Conservation (phyloP, 2,888 invertebrate species). For the Noctuana brunneofusca region DNA sequence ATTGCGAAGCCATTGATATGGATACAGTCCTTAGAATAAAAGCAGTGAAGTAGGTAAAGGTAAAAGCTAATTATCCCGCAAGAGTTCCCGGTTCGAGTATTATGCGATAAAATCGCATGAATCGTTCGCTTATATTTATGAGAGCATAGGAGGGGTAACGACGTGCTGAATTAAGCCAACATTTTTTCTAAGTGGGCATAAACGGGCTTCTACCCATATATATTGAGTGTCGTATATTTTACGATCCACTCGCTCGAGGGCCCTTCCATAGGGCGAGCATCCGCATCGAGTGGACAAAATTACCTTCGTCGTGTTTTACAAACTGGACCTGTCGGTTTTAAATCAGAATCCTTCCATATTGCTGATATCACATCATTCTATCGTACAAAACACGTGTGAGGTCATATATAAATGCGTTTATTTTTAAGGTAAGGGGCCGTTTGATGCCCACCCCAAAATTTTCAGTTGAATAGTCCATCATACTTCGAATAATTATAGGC, state of each 20-base stretch:
- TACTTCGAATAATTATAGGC: no score
- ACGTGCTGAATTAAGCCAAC: slow-evolving; percentile 78
- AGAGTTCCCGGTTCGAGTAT: slow-evolving; percentile 58
- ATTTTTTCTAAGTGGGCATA: slow-evolving; percentile 80
- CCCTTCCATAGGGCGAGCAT: slow-evolving; percentile 63
- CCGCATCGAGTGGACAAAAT: slow-evolving; percentile 72
- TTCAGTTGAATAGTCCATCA: no score
- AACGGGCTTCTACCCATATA: slow-evolving; percentile 72
- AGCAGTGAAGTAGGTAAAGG: slow-evolving; percentile 43
- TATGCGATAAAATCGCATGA: slow-evolving; percentile 69
- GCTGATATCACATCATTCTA: slow-evolving; percentile 13
- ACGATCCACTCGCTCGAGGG: slow-evolving; percentile 73
- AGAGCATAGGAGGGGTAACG: slow-evolving; percentile 58
- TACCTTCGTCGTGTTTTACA: slow-evolving; percentile 69
- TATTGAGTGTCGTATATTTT: slow-evolving; percentile 80
- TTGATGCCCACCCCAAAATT: no score
- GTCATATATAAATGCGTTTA: background rate
- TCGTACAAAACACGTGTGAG: slow-evolving; percentile 3
- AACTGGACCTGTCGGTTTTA: slow-evolving; percentile 47
- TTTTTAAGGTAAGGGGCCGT: background rate
- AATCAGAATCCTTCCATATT: slow-evolving; percentile 28
- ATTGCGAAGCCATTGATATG: slow-evolving; percentile 34
- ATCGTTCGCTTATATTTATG: slow-evolving; percentile 71
- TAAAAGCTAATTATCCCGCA: slow-evolving; percentile 67
- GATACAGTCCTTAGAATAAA: slow-evolving; percentile 30